phyloP scores from a whole-genome alignment of 1,140 invertebrate genomes.

The Zaprionus inermis region DNA sequence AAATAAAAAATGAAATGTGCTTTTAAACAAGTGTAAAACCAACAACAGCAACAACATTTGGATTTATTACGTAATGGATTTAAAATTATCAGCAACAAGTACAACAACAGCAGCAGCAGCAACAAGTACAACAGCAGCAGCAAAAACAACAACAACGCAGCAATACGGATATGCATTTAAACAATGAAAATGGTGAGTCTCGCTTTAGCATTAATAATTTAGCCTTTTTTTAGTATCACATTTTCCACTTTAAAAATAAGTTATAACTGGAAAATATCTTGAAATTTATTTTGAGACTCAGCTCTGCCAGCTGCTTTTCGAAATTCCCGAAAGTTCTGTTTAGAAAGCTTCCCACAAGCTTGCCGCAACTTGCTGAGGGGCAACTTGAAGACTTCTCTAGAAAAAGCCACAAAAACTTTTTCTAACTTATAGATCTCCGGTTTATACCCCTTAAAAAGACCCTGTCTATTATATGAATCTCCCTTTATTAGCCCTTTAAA shows the following conservation, averaged over 20 bases:
- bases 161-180: slow-evolving; percentile 78
- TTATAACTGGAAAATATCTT: background rate
- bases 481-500: background rate
- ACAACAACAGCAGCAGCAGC: slow-evolving; percentile 38
- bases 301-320: background rate
- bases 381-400: slow-evolving; percentile 9
- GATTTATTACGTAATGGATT: slow-evolving; percentile 82
- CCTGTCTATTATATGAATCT: background rate
- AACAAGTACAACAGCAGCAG: slow-evolving; percentile 29
- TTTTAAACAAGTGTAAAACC: slow-evolving; percentile 50
- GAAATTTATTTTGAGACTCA: background rate
- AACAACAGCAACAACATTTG: slow-evolving; percentile 52
- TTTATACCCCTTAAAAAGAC: background rate
- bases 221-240: slow-evolving; percentile 10
- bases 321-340: slow-evolving; percentile 55
- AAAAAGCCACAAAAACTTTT: background rate
- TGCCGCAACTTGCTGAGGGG: slow-evolving; percentile 3
- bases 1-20: slow-evolving; percentile 12
- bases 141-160: slow-evolving; percentile 21
- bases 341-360: slow-evolving; percentile 48
- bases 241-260: slow-evolving; percentile 4
- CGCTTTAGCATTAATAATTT: slow-evolving; percentile 4
- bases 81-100: slow-evolving; percentile 71
- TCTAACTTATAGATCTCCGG: background rate
- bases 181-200: slow-evolving; percentile 65